Evolutionary conservation across 2,888 invertebrate genomes (phyloP), one percentile per base, ranked within the genome.

Genomic region (Trichopoda pennipes): DNA sequence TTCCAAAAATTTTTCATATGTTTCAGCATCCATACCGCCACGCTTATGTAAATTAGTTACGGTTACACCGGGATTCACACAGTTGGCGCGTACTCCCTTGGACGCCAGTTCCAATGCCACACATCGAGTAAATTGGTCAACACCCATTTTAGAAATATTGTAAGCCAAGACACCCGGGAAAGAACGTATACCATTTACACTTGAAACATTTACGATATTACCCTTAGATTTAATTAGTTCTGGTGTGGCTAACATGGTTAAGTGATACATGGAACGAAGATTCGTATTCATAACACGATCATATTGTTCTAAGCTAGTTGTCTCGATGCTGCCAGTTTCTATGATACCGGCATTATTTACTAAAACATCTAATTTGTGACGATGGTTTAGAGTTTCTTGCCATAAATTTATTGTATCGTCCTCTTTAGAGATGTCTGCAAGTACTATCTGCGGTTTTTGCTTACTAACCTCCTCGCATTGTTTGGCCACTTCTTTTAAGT

Each of bases 111-210:
- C 98, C 28, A 99, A 91, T 9, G 99, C 97, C 3, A 95, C 93
- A 89, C 98, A 98, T 88, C 95, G 93, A 0, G 99, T 99, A 85
- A 99, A 94, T 89, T 99, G 98, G 92, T 99, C 99, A 9, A 99
- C 90, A 7, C 98, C 97, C 53, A 97, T 93, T 92, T 99, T 99
- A 8, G 97, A 97, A 93, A 99, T 95, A 87, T 95, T 95, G 90
- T 99, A 99, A 0, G 97, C 95, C 70, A 98, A 91, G n/a, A 97
- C 94, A 69, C 95, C 95, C 0, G 98, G 94, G 88, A 98, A 98
- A 81, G 98, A 94, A 89, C 98, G 93, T 35, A 97, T 89, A 10
- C 98, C 99, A 86, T 95, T 95, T 0, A 98, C 96, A 90, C 98
- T 98, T 3, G 98, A 98, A 0, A 99, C 96, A 90, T 98, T 99